Evolutionary conservation across 1,140 invertebrate species (phyloP).

Genomic region (Atopsyche davidsoni): DNA sequence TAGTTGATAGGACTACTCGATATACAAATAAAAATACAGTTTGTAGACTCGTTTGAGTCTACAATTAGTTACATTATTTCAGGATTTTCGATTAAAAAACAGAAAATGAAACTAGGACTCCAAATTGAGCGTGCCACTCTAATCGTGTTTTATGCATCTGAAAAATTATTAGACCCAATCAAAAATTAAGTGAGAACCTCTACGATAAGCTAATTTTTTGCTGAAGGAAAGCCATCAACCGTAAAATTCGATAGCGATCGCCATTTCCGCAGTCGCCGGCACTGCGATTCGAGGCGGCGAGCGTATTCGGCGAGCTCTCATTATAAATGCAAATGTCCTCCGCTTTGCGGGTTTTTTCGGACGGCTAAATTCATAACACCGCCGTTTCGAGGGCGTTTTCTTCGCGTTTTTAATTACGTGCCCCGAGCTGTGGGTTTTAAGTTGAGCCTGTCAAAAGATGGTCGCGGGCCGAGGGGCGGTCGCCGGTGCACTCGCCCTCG

Average conservation of each 20-base stretch:
- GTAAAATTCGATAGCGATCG: background rate
- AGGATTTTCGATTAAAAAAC: too few species aligned
- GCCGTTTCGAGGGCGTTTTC: slow-evolving; percentile 7
- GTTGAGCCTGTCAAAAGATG: slow-evolving; percentile 27
- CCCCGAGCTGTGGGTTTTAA: slow-evolving; percentile 20
- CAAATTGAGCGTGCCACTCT: too few species aligned
- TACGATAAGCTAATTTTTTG: too few species aligned
- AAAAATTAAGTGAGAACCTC: too few species aligned
- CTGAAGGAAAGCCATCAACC: background rate
- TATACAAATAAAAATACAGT: too few species aligned
- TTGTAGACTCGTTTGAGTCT: too few species aligned
- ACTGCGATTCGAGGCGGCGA: background rate
- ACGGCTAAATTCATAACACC: slow-evolving; percentile 22
- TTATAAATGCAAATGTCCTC: slow-evolving; percentile 25
- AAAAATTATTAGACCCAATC: too few species aligned
- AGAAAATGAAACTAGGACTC: too few species aligned
- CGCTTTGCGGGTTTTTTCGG: background rate
- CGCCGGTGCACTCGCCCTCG: background rate
- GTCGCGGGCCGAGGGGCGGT: background rate
- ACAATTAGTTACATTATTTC: too few species aligned
- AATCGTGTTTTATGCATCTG: too few species aligned
- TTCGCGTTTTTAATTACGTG: slow-evolving; percentile 27
- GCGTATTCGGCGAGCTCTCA: slow-evolving; percentile 10
- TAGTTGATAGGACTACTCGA: too few species aligned
- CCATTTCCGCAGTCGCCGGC: background rate